These are phyloP conservation scores for Drosophila repleta DNA, from an alignment of 1,140 invertebrate species.

Conservation along the genomic window DNA sequence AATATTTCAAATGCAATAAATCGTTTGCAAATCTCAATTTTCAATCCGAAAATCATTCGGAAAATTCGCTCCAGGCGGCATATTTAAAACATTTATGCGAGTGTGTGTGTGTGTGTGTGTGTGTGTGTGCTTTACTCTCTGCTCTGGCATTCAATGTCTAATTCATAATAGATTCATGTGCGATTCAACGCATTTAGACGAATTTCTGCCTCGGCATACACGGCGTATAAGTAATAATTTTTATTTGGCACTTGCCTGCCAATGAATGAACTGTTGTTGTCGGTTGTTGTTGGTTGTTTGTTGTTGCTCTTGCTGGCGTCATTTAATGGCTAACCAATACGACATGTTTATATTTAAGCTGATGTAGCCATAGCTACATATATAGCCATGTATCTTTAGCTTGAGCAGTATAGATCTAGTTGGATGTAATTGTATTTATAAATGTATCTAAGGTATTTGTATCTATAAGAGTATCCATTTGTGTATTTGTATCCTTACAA, in stretches of 20 bases:
- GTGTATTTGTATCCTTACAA: not conserved
- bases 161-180: conserved; percentile 81
- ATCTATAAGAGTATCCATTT: conserved; percentile 29
- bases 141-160: conserved; percentile 73
- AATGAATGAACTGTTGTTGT: conserved; percentile 29
- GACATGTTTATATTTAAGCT: conserved; percentile 67
- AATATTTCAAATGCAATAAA: conserved; percentile 27
- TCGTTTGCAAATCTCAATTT: conserved; percentile 42
- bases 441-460: conserved; percentile 31
- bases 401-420: conserved; percentile 47
- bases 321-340: conserved; percentile 81
- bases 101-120: conserved; percentile 9
- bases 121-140: conserved; percentile 7
- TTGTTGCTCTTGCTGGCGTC: conserved; percentile 56
- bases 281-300: conserved; percentile 49
- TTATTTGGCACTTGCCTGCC: conserved; percentile 79
- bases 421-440: conserved; percentile 4
- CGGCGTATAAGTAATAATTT: conserved; percentile 81
- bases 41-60: conserved; percentile 58
- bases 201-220: conserved; percentile 45
- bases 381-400: conserved; percentile 37
- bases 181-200: conserved; percentile 15
- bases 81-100: conserved; percentile 63
- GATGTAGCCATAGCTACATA: conserved; percentile 42
- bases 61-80: conserved; percentile 71